Evolutionary conservation across 2,113 vertebrate species (phyloP).

Genomic region (Trinectes maculatus): DNA sequence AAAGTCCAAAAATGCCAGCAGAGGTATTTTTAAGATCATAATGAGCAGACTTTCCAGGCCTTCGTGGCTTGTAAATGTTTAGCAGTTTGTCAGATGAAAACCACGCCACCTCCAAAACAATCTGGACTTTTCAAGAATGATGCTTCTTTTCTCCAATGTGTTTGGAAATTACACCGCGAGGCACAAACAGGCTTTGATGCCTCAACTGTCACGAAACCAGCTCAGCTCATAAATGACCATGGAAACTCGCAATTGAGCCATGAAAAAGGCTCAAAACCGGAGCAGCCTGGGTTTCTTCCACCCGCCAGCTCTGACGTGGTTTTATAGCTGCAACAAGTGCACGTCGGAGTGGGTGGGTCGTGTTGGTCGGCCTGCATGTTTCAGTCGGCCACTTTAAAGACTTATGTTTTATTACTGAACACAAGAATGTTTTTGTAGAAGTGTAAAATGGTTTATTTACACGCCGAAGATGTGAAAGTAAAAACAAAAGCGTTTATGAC

Average conservation of each 20-base stretch:
- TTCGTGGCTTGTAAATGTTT: constrained; percentile 53
- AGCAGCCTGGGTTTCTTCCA: constrained; percentile 32
- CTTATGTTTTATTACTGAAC: constrained; percentile 51
- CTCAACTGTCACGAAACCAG: constrained; percentile 40
- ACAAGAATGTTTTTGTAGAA: constrained; percentile 60
- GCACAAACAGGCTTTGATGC: constrained; percentile 52
- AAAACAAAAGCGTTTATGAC: constrained; percentile 39
- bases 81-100: constrained; percentile 48
- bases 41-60: constrained; percentile 35
- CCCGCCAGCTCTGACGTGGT: constrained; percentile 25
- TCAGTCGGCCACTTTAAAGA: constrained; percentile 65
- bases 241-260: constrained; percentile 64
- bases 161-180: constrained; percentile 35
- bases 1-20: not conserved
- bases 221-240: constrained; percentile 55
- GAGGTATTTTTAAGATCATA: constrained; percentile 33
- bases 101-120: constrained; percentile 51
- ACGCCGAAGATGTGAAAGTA: constrained; percentile 58
- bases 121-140: constrained; percentile 49
- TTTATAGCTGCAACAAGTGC: constrained; percentile 67
- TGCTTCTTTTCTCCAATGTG: constrained; percentile 30
- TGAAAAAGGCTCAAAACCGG: constrained; percentile 37
- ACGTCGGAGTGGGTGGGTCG: constrained; percentile 57
- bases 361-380: constrained; percentile 47
- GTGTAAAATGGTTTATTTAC: constrained; percentile 56